These are phyloP conservation scores for Rhyzopertha dominica DNA, from an alignment of 1,140 invertebrate species.

Conservation along the genomic window DNA sequence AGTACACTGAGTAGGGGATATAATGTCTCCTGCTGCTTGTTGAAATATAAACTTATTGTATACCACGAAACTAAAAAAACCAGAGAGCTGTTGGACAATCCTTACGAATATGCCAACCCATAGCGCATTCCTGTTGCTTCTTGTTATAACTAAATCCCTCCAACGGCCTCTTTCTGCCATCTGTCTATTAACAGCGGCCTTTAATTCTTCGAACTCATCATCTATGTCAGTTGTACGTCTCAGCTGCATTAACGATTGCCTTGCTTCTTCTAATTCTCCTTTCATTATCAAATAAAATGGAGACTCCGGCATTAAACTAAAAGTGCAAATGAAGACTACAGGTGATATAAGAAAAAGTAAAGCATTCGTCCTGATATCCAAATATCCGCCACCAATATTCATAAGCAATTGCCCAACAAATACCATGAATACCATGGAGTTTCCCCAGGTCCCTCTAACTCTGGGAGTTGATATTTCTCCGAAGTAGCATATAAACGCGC, in stretches of 20 bases:
- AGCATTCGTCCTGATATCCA: constrained; percentile 8
- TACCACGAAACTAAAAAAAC: constrained; percentile 3
- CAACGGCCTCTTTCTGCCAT: constrained; percentile 34
- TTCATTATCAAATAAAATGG: constrained; percentile 37
- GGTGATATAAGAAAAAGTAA: constrained; percentile 10
- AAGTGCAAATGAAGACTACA: constrained; percentile 38
- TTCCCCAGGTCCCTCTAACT: constrained; percentile 24
- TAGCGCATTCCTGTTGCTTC: constrained; percentile 33
- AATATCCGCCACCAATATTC: constrained; percentile 15
- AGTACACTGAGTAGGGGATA: background rate
- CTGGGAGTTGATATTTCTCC: constrained; percentile 24
- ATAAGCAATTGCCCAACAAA: constrained; percentile 41
- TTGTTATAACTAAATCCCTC: constrained; percentile 30
- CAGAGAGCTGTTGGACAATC: constrained; percentile 24
- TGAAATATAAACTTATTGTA: constrained; percentile 13
- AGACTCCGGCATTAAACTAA: constrained; percentile 41
- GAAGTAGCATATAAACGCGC: constrained; percentile 23
- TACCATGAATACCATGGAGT: constrained; percentile 47
- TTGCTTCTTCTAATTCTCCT: constrained; percentile 27
- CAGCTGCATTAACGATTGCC: constrained; percentile 47
- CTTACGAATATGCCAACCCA: constrained; percentile 27
- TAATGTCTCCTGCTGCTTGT: constrained; percentile 3
- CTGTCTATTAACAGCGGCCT: constrained; percentile 29
- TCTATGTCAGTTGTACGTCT: constrained; percentile 27
- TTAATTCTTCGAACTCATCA: constrained; percentile 27